Evolutionary conservation across 2,113 vertebrate species (phyloP), one percentile per base, ranked within the genome.

Genomic region (Sapayoa aenigma): DNA sequence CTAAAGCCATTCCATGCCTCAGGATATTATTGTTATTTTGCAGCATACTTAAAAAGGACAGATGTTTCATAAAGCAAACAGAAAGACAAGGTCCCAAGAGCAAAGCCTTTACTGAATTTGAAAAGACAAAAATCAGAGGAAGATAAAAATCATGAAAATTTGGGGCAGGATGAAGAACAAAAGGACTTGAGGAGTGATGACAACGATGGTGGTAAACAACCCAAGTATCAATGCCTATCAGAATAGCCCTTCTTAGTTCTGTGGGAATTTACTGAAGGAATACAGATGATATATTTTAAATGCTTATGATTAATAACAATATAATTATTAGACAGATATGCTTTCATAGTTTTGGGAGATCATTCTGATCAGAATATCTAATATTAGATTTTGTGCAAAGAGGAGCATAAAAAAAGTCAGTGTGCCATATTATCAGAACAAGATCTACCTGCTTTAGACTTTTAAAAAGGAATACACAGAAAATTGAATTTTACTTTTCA

Each of bases 1-100:
- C 47, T 91, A 77, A 93, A 95, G 67, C 31, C 47, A 37, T 78
- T 91, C 76, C 27, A 59, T 73, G 82, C 75, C 78, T 74, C 55
- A 23, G 63, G 63, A 88, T 65, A 69, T 35, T 46, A 42, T 5
- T 59, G 79, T 87, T 94, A 78, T 90, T 88, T 91, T 84, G 52
- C 44, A 90, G 28, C 65, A 60, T 19, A 47, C 59, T 90, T 88
- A 41, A 68, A 87, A 74, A 63, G 31, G 13, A 74, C 17, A 62
- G 19, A 21, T 42, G 80, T 83, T 93, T 84, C 75, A 84, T 25
- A 74, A 86, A 39, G 67, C 60, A 90, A 85, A 93, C 33, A 68
- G 67, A 67, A 94, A 77, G 21, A 83, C 18, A 78, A 46, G 13
- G 28, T 66, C 42, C 52, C 67, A 66, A 46, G n/a, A 74, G 12